These are phyloP conservation scores for Trogon surrucura DNA, from an alignment of 2,113 vertebrate genomes.

Conservation along the genomic window DNA sequence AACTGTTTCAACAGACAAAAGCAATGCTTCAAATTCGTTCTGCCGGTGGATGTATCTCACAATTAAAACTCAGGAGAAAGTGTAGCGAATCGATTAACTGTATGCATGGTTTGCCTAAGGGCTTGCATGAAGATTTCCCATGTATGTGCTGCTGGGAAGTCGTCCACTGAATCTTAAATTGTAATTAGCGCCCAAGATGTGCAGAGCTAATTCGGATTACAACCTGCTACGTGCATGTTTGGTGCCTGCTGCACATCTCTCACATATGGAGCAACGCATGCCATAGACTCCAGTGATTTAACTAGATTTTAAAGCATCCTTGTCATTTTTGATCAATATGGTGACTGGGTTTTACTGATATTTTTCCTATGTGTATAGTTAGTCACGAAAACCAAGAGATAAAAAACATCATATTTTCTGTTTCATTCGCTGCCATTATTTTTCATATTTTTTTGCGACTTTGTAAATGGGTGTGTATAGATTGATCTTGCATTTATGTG, in stretches of 20 bases:
- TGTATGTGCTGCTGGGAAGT: not conserved
- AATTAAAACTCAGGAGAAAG: not conserved
- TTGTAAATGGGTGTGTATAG: not conserved
- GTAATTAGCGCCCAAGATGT: not conserved
- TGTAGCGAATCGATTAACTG: not conserved
- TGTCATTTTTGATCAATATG: not conserved
- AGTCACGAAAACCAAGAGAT: slow-evolving; percentile 24
- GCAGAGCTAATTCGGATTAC: not conserved
- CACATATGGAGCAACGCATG: not conserved
- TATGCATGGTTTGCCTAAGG: not conserved
- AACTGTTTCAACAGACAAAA: not conserved
- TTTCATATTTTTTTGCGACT: slow-evolving; percentile 27
- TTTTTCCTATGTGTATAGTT: slow-evolving; percentile 58
- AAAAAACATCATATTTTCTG: slow-evolving; percentile 44
- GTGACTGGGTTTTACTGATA: not conserved
- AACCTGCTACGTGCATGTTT: not conserved
- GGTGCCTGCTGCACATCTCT: not conserved
- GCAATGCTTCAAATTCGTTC: not conserved
- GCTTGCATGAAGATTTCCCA: slow-evolving; percentile 18
- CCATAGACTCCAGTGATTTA: not conserved
- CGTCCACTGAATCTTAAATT: fast-evolving
- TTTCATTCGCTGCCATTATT: slow-evolving; percentile 50
- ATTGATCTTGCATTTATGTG: slow-evolving; percentile 10
- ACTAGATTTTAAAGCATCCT: not conserved
- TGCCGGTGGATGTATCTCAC: not conserved